Conservation (phyloP, 2,888 invertebrate genomes). For the Agonopterix heracliana region DNA sequence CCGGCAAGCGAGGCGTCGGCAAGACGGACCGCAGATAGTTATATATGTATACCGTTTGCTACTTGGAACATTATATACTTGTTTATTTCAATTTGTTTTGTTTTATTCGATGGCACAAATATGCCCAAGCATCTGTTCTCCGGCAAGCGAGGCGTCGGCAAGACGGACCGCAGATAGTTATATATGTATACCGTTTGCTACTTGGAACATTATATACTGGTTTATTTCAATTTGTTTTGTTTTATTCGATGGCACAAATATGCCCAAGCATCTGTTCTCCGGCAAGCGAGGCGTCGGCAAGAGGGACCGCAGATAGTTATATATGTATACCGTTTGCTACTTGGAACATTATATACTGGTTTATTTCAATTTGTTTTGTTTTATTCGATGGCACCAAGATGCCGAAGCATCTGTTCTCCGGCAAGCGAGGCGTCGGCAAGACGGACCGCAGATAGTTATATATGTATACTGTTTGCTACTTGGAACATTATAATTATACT, state of each 20-base stretch:
- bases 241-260: conserved; percentile 81
- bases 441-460: conserved; percentile 93
- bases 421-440: conserved; percentile 95
- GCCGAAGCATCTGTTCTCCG: conserved; percentile 96
- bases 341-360: no score
- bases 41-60: background rate
- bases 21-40: conserved; percentile 93
- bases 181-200: background rate
- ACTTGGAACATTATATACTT: no score
- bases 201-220: no score
- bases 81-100: no score
- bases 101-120: conserved; percentile 78
- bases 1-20: conserved; percentile 95
- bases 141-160: conserved; percentile 95
- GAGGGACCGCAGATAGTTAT: conserved; percentile 92
- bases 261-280: conserved; percentile 95
- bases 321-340: no score
- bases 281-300: conserved; percentile 97
- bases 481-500: no score
- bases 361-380: no score
- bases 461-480: no score
- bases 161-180: conserved; percentile 91
- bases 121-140: conserved; percentile 97
- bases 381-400: no score
- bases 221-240: no score